Conservation (phyloP, 2,888 invertebrate species). For the Syrphus vitripennis region DNA sequence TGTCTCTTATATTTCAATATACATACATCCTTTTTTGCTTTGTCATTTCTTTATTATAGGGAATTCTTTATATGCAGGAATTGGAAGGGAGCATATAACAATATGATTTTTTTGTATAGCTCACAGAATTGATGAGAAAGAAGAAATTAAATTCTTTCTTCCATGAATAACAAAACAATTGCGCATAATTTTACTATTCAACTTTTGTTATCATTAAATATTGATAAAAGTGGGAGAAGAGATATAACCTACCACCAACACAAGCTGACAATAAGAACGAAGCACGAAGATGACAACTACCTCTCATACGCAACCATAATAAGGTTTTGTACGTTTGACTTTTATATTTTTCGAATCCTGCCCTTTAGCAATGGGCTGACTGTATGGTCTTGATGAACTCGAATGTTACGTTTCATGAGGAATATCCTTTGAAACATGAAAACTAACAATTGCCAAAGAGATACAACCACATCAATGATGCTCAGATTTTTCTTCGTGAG, state of each 20-base stretch:
- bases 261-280: not conserved
- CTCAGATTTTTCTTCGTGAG: not conserved
- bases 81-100: not conserved
- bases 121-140: slow-evolving; percentile 21
- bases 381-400: slow-evolving; percentile 58
- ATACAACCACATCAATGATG: not conserved
- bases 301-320: slow-evolving; percentile 14
- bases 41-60: slow-evolving; percentile 30
- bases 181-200: slow-evolving; percentile 70
- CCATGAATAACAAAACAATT: slow-evolving; percentile 71
- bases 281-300: not conserved
- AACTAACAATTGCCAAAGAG: not conserved
- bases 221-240: slow-evolving; percentile 63
- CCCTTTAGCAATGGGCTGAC: not conserved
- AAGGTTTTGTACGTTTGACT: slow-evolving; percentile 35
- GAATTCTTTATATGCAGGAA: not conserved
- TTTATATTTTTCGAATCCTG: slow-evolving; percentile 22
- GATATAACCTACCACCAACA: not conserved
- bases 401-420: slow-evolving; percentile 51
- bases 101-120: slow-evolving; percentile 21
- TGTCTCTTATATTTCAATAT: not conserved
- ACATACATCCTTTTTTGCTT: slow-evolving; percentile 20
- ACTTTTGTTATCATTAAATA: slow-evolving; percentile 65
- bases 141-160: slow-evolving; percentile 61
- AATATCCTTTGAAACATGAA: slow-evolving; percentile 32